phyloP scores from a whole-genome alignment of 1,140 invertebrate species.

The Hypothenemus hampei region DNA sequence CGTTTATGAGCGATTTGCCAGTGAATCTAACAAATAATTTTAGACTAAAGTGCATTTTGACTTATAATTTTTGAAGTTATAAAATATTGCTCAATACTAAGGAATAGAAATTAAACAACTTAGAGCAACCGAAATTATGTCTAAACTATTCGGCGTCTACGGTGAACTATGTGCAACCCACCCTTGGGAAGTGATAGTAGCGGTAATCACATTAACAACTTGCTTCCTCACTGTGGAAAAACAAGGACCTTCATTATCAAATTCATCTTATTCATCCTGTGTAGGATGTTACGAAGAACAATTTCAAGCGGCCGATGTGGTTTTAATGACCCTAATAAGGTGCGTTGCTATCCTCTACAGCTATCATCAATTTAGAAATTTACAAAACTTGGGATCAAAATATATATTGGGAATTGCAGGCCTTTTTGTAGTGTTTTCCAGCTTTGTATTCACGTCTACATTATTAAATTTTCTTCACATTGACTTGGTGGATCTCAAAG shows the following conservation, averaged over 20 bases:
- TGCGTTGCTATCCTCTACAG: constrained; percentile 86
- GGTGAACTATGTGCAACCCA: constrained; percentile 90
- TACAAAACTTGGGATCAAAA: constrained; percentile 88
- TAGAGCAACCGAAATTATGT: constrained; percentile 1
- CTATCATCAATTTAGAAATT: constrained; percentile 87
- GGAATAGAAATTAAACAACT: too few relatives aligned
- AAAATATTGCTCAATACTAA: too few relatives aligned
- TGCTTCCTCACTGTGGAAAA: constrained; percentile 80
- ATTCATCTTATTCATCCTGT: constrained; percentile 41
- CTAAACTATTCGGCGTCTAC: constrained; percentile 66
- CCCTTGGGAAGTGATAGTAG: constrained; percentile 92
- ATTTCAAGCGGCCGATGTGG: constrained; percentile 76
- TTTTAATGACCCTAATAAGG: constrained; percentile 85
- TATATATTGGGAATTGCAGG: constrained; percentile 86
- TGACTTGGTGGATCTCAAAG: constrained; percentile 33
- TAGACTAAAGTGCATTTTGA: too few relatives aligned
- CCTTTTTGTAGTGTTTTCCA: constrained; percentile 81
- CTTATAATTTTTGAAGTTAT: too few relatives aligned
- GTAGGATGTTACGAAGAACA: constrained; percentile 54
- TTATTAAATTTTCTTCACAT: constrained; percentile 34
- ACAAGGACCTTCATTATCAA: constrained; percentile 32
- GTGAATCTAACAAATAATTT: too few relatives aligned
- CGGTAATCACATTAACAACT: constrained; percentile 75
- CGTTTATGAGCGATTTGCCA: too few relatives aligned
- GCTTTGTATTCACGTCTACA: constrained; percentile 44